These are phyloP conservation scores for Mormyrus proboscirostris DNA, from an alignment of 2,797 vertebrate species.

Conservation along the genomic window DNA sequence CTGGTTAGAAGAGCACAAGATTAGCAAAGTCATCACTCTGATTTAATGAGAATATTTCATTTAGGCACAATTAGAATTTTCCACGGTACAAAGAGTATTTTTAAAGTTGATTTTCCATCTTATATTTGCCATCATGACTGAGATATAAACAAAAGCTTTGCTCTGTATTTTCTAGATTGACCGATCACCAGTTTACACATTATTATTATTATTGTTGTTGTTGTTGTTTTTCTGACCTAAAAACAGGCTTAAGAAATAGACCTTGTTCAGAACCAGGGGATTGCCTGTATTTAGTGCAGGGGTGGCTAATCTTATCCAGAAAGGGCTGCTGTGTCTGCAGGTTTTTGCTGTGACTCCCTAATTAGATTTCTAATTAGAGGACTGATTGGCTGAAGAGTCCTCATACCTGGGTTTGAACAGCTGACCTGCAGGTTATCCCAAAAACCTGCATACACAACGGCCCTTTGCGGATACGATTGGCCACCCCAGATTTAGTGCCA, in stretches of 20 bases:
- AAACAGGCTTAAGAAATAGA: background rate
- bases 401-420: background rate
- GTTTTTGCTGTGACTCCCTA: background rate
- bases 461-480: background rate
- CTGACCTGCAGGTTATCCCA: background rate
- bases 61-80: background rate
- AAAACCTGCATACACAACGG: background rate
- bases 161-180: background rate
- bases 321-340: background rate
- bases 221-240: background rate
- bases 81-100: background rate
- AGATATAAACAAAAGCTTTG: background rate
- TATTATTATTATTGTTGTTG: background rate
- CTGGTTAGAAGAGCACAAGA: background rate
- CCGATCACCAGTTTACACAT: background rate
- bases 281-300: background rate
- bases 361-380: background rate
- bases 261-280: background rate
- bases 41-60: background rate
- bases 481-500: background rate
- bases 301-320: background rate
- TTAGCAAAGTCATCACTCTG: background rate
- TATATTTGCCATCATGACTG: background rate
- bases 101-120: background rate
- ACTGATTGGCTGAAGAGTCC: background rate